phyloP scores from a whole-genome alignment of 2,113 vertebrate genomes.

The Parus major region DNA sequence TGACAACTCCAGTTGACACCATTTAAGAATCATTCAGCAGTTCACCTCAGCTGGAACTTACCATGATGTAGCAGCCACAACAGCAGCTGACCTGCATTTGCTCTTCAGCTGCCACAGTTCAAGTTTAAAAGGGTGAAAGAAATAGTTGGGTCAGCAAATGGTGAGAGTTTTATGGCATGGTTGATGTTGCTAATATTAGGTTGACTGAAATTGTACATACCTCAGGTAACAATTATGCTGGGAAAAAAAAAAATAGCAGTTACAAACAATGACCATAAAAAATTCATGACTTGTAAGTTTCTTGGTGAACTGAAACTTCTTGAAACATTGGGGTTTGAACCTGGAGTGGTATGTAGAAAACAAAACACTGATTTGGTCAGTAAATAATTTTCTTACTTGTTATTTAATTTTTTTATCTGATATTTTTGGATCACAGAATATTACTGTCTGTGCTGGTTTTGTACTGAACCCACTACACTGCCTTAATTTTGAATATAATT shows the following conservation, averaged over 20 bases:
- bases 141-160: background rate
- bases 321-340: background rate
- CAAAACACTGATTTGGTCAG: background rate
- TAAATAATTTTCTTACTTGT: background rate
- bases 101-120: background rate
- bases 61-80: background rate
- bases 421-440: background rate
- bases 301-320: background rate
- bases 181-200: background rate
- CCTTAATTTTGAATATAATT: background rate
- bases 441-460: background rate
- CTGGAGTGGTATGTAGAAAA: background rate
- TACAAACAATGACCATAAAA: background rate
- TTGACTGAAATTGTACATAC: background rate
- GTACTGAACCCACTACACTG: too few species aligned
- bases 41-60: constrained; percentile 14
- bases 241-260: background rate
- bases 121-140: background rate
- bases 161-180: background rate
- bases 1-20: constrained; percentile 45
- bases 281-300: accelerated
- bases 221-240: background rate
- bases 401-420: background rate
- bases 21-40: constrained; percentile 13
- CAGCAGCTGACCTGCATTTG: constrained; percentile 30